Evolutionary conservation across 2,797 vertebrate genomes (phyloP).

Genomic region (Borostomias antarcticus): DNA sequence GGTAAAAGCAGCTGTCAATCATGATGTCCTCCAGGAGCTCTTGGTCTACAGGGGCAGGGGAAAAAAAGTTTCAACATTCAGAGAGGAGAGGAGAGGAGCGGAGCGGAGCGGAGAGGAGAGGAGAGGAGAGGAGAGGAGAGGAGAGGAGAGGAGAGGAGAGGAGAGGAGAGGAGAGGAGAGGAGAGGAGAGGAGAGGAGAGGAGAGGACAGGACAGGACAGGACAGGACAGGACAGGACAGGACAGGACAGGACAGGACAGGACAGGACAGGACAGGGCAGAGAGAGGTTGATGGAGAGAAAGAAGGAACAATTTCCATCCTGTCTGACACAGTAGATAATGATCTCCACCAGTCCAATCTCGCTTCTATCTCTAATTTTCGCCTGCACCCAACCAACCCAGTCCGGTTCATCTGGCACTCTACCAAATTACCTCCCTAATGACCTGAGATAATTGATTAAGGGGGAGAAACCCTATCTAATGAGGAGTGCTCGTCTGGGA

Average conservation of each 20-base stretch:
- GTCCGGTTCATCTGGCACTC: constrained; percentile 37
- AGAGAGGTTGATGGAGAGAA: constrained; percentile 16
- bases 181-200: background rate
- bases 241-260: background rate
- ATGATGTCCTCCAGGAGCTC: constrained; percentile 87
- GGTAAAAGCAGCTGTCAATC: constrained; percentile 81
- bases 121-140: background rate
- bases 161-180: background rate
- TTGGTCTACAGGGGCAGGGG: constrained; percentile 80
- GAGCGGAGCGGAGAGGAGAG: background rate
- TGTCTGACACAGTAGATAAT: constrained; percentile 33
- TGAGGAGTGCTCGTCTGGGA: constrained; percentile 32
- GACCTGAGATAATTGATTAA: constrained; percentile 26
- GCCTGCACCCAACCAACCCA: constrained; percentile 26
- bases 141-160: background rate
- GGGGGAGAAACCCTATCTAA: constrained; percentile 45
- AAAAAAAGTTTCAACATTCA: background rate
- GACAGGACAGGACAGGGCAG: background rate
- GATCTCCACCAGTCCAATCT: constrained; percentile 32
- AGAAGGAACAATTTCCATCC: constrained; percentile 25
- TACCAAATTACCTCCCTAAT: constrained; percentile 35
- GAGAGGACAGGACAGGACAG: background rate
- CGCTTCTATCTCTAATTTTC: constrained; percentile 46
- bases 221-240: background rate
- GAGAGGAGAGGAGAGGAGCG: background rate